A percentile compares a stretch with the other conserved stretches of the same genome.
Evolutionary conservation across 2,797 vertebrate species (phyloP).

Genomic region (Enteromius argenteus): DNA sequence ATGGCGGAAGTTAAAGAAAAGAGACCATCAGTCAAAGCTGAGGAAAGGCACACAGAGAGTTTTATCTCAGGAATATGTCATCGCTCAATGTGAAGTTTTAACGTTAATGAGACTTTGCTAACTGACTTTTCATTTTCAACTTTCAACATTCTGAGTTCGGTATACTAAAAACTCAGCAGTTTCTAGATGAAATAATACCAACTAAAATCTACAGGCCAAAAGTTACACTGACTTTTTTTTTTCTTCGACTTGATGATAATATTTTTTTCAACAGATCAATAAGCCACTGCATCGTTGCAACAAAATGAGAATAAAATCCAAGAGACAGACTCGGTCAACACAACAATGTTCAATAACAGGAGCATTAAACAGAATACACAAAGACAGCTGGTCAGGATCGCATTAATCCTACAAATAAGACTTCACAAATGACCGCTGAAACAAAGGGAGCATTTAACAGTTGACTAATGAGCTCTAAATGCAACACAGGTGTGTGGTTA

Average conservation of each 20-base stretch:
- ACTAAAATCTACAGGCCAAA: not conserved
- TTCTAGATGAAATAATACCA: not conserved
- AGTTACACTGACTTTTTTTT: no score
- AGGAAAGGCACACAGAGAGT: not conserved
- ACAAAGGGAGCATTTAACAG: conserved; percentile 19
- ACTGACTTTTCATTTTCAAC: not conserved
- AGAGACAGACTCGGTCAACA: not conserved
- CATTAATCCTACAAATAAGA: conserved; percentile 18
- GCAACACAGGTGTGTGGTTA: conserved; percentile 33
- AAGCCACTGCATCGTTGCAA: not conserved
- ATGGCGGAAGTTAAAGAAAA: conserved; percentile 17
- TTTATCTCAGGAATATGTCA: conserved; percentile 24
- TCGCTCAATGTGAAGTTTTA: conserved; percentile 12
- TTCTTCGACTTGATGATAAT: no score
- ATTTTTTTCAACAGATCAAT: not conserved
- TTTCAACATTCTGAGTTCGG: not conserved
- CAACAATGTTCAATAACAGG: not conserved
- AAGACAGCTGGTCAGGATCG: conserved; percentile 1
- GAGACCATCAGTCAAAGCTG: conserved; percentile 23
- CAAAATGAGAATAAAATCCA: not conserved
- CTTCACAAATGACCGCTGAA: conserved; percentile 44
- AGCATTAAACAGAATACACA: not conserved
- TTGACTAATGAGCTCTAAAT: conserved; percentile 38
- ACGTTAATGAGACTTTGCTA: not conserved
- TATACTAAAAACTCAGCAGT: not conserved